phyloP scores from a whole-genome alignment of 1,140 invertebrate genomes.

The Glossosoma conforme region DNA sequence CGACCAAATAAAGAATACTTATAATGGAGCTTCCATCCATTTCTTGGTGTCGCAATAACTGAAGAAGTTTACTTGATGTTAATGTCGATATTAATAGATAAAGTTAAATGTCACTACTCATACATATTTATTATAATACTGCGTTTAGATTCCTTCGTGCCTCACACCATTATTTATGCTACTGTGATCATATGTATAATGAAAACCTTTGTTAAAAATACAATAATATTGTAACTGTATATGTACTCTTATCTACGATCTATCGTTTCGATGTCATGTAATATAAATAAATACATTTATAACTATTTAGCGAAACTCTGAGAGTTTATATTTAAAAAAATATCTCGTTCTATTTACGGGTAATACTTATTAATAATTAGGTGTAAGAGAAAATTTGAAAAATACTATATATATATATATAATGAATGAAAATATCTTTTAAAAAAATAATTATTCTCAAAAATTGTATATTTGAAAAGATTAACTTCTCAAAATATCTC shows the following conservation, averaged over 20 bases:
- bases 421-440: background rate
- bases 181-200: conserved; percentile 26
- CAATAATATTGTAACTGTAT: conserved; percentile 8
- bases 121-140: too few species aligned
- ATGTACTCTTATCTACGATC: conserved; percentile 13
- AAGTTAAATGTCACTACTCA: too few species aligned
- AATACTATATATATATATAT: background rate
- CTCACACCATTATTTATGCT: conserved; percentile 25
- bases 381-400: background rate
- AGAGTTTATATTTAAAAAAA: too few species aligned
- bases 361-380: conserved; percentile 8
- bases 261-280: conserved; percentile 1
- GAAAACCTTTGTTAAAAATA: background rate
- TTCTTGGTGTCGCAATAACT: too few species aligned
- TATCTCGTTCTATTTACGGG: background rate
- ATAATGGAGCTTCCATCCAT: too few species aligned
- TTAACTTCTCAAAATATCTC: too few species aligned
- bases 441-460: too few species aligned
- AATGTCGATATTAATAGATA: too few species aligned
- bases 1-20: too few species aligned
- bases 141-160: conserved; percentile 25
- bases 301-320: too few species aligned
- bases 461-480: too few species aligned
- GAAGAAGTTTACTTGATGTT: too few species aligned
- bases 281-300: background rate